Percentiles rank a stretch among this genome's conserved stretches.
phyloP scores from a whole-genome alignment of 2,888 invertebrate genomes.

The Chalcosyrphus nemorum region DNA sequence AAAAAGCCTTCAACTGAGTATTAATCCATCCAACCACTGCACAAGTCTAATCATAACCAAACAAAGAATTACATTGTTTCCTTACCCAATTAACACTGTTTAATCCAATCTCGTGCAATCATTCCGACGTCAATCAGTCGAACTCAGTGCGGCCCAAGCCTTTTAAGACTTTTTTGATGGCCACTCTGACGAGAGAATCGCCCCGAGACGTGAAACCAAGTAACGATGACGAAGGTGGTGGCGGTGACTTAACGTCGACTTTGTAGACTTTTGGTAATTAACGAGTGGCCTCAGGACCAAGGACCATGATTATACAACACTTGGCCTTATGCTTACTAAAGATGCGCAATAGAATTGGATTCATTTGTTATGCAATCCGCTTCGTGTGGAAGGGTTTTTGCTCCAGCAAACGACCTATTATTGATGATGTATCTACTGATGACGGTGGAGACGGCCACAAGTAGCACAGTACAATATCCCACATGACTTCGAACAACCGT shows the following conservation, averaged over 20 bases:
- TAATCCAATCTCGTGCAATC: slow-evolving; percentile 4
- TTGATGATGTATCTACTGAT: slow-evolving; percentile 19
- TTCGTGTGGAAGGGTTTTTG: not conserved
- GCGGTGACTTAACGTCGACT: slow-evolving; percentile 1
- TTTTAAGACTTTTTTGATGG: slow-evolving; percentile 14
- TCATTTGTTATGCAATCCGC: slow-evolving; percentile 43
- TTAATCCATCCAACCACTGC: not conserved
- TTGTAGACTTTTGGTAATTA: slow-evolving; percentile 7
- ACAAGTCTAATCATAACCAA: slow-evolving; percentile 10
- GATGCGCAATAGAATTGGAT: not conserved
- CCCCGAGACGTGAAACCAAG: not conserved
- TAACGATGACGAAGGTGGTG: not conserved
- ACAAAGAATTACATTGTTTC: slow-evolving; percentile 28
- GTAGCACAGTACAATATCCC: not conserved
- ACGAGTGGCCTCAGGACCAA: slow-evolving; percentile 11
- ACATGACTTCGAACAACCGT: slow-evolving; percentile 20
- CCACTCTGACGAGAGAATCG: not conserved
- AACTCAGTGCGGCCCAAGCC: not conserved
- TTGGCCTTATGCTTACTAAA: slow-evolving; percentile 2
- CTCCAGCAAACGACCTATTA: slow-evolving; percentile 3
- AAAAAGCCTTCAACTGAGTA: not conserved
- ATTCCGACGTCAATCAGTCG: slow-evolving; percentile 41
- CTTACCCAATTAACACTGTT: slow-evolving; percentile 19
- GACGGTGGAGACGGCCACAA: not conserved
- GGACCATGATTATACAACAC: not conserved